Evolutionary conservation across 1,140 invertebrate genomes (phyloP).

Genomic region (Heliconius hewitsoni): DNA sequence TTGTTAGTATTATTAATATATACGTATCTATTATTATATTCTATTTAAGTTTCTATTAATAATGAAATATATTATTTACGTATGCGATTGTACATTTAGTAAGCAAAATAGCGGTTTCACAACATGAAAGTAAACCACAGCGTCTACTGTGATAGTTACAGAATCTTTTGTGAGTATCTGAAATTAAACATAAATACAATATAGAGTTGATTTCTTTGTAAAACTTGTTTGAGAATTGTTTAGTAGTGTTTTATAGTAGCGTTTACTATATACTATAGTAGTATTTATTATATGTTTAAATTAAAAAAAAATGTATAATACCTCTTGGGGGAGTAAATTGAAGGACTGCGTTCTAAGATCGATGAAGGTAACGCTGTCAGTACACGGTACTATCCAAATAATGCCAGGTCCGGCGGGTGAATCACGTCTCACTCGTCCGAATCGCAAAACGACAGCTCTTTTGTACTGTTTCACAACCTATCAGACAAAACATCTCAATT

Average conservation of each 20-base stretch:
- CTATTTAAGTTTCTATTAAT: background rate
- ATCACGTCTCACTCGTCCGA: conserved; percentile 86
- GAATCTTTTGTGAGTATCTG: conserved; percentile 92
- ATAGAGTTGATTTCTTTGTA: background rate
- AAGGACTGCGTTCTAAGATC: conserved; percentile 90
- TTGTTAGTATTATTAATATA: background rate
- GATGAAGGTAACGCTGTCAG: conserved; percentile 88
- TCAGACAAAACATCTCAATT: conserved; percentile 26
- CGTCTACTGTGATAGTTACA: conserved; percentile 94
- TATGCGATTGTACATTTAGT: conserved; percentile 88
- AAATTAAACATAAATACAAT: conserved; percentile 28
- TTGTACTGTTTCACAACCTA: conserved; percentile 90
- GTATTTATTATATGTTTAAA: background rate
- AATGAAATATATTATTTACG: conserved; percentile 58
- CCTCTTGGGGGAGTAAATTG: conserved; percentile 92
- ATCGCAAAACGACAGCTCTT: conserved; percentile 88
- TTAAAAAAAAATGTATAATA: conserved; percentile 49
- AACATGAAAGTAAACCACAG: conserved; percentile 93
- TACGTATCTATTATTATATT: background rate
- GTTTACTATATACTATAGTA: background rate
- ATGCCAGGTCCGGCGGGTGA: conserved; percentile 89
- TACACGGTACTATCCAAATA: conserved; percentile 91
- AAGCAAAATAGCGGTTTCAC: conserved; percentile 89
- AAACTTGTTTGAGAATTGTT: background rate
- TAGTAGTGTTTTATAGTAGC: too few relatives aligned